These are phyloP conservation scores for Teleogryllus occipitalis DNA, from an alignment of 1,140 invertebrate genomes.

Conservation along the genomic window DNA sequence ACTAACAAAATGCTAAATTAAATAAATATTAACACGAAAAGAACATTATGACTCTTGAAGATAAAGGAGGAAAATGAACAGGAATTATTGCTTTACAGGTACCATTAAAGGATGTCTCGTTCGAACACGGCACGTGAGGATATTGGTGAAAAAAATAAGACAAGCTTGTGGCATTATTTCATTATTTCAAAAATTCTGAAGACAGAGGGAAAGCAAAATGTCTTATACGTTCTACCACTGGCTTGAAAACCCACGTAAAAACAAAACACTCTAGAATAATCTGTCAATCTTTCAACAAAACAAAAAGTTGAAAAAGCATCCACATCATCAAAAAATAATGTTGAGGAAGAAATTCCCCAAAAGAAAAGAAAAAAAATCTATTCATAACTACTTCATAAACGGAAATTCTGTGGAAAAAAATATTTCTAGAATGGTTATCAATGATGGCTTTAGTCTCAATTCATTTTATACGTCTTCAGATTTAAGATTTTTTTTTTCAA, in stretches of 20 bases:
- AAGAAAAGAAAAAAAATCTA: constrained; percentile 24
- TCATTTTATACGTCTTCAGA: constrained; percentile 16
- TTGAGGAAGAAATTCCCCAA: constrained; percentile 16
- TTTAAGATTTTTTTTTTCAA: constrained; percentile 26
- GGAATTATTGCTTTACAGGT: no score
- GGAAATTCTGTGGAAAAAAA: constrained; percentile 26
- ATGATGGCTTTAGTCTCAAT: constrained; percentile 26
- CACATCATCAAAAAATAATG: background rate
- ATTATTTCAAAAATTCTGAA: no score
- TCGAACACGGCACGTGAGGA: no score
- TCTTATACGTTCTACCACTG: constrained; percentile 30
- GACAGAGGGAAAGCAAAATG: no score
- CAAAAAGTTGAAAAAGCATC: constrained; percentile 22
- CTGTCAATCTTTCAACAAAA: constrained; percentile 20
- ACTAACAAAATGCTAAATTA: no score
- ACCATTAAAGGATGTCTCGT: no score
- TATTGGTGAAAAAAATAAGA: no score
- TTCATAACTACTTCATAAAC: constrained; percentile 26
- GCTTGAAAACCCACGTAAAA: constrained; percentile 26
- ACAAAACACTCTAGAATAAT: constrained; percentile 24
- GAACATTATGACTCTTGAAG: no score
- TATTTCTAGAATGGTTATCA: constrained; percentile 27
- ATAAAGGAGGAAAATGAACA: no score
- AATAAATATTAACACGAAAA: no score
- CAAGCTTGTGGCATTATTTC: no score